Conservation (phyloP, 2,113 vertebrate species). For the Tricholaema leucomelas region DNA sequence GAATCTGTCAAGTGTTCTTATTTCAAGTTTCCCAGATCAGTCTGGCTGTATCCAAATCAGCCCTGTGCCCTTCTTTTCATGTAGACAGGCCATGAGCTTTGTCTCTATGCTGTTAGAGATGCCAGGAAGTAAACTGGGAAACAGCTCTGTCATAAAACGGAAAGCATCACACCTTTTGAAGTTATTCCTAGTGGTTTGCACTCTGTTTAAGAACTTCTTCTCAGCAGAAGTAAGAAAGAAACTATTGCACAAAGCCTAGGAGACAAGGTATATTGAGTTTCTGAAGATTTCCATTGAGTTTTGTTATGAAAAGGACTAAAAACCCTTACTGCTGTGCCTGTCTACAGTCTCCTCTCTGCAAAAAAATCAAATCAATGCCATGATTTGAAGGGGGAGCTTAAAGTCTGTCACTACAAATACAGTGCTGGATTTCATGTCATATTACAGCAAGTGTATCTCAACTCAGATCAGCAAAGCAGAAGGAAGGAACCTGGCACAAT, state of each 20-base stretch:
- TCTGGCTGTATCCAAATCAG: neutral
- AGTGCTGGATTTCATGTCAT: neutral
- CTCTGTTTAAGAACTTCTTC: neutral
- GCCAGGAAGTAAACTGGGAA: neutral
- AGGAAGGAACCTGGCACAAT: neutral
- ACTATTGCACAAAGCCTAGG: neutral
- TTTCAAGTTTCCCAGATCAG: neutral
- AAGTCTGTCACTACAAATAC: neutral
- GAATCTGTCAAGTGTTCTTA: neutral
- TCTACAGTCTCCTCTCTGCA: neutral
- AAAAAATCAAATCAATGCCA: neutral
- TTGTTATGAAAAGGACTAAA: neutral
- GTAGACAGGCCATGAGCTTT: neutral
- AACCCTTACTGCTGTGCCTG: neutral
- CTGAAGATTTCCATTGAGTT: neutral
- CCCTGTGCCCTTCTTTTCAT: neutral
- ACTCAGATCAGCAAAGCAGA: neutral
- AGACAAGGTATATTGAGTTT: neutral
- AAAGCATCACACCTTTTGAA: neutral
- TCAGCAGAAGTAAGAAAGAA: neutral
- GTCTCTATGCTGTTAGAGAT: neutral
- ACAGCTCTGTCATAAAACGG: neutral
- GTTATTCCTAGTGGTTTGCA: neutral
- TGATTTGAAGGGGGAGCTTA: neutral
- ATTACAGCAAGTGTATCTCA: neutral